Evolutionary conservation across 2,888 invertebrate species (phyloP).

Genomic region (Drosophila barbarae): DNA sequence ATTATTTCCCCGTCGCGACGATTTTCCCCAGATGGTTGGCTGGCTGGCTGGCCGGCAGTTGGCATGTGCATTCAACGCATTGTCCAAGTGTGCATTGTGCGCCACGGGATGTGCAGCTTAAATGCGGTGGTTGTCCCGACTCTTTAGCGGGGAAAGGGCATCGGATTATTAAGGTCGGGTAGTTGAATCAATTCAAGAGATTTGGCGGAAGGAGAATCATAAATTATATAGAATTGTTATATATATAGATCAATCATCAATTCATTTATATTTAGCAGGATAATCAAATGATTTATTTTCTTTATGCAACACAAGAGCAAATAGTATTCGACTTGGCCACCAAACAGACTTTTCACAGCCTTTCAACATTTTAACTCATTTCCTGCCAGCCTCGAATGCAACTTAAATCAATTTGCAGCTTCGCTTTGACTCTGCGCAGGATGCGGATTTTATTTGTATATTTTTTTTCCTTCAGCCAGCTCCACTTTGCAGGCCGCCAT

Average conservation of each 20-base stretch:
- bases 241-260: no score
- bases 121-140: conserved; percentile 13
- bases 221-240: no score
- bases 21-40: conserved; percentile 27
- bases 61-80: conserved; percentile 20
- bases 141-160: conserved; percentile 22
- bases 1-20: conserved; percentile 24
- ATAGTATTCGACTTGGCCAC: background rate
- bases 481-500: conserved; percentile 18
- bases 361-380: conserved; percentile 22
- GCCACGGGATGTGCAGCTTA: conserved; percentile 11
- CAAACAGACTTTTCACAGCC: conserved; percentile 2
- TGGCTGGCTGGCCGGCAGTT: conserved; percentile 4
- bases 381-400: conserved; percentile 15
- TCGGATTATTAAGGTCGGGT: background rate
- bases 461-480: background rate
- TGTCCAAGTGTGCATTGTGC: conserved; percentile 10
- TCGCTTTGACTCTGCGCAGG: conserved; percentile 24
- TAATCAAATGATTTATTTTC: background rate
- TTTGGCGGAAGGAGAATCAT: background rate
- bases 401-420: conserved; percentile 41
- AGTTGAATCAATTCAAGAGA: background rate
- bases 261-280: no score
- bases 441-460: conserved; percentile 8
- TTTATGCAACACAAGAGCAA: background rate